These are phyloP conservation scores for Spinibarbus caldwelli DNA, from an alignment of 2,797 vertebrate genomes.

Conservation along the genomic window DNA sequence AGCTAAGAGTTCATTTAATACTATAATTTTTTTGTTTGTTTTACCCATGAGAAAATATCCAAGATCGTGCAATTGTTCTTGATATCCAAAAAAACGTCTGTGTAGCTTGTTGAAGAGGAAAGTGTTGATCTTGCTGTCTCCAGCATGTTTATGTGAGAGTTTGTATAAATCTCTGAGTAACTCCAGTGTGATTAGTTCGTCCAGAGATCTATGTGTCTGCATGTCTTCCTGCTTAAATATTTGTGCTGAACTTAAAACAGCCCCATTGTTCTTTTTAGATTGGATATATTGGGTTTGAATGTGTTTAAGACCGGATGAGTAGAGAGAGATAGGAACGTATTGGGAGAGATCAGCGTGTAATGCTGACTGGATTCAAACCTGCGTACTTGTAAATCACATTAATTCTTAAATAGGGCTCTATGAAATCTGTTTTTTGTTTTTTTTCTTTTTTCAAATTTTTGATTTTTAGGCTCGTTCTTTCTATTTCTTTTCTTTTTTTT, in stretches of 20 bases:
- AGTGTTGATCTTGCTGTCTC: not conserved
- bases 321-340: too few relatives aligned
- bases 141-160: not conserved
- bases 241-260: not conserved
- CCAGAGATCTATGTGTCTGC: conserved; percentile 4
- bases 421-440: too few relatives aligned
- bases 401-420: too few relatives aligned
- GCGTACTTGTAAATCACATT: too few relatives aligned
- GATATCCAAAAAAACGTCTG: not conserved
- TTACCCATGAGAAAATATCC: not conserved
- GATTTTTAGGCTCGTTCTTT: too few relatives aligned
- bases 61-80: not conserved
- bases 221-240: not conserved
- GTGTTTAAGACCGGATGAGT: not conserved
- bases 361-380: not conserved
- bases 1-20: too few relatives aligned
- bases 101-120: not conserved
- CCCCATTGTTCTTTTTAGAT: not conserved
- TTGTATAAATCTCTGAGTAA: not conserved
- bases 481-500: too few relatives aligned
- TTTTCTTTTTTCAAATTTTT: too few relatives aligned
- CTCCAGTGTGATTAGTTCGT: not conserved
- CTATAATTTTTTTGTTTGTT: not conserved
- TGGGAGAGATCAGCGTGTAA: not conserved
- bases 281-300: not conserved